phyloP scores from a whole-genome alignment of 2,113 vertebrate species.

The Apteryx owenii region DNA sequence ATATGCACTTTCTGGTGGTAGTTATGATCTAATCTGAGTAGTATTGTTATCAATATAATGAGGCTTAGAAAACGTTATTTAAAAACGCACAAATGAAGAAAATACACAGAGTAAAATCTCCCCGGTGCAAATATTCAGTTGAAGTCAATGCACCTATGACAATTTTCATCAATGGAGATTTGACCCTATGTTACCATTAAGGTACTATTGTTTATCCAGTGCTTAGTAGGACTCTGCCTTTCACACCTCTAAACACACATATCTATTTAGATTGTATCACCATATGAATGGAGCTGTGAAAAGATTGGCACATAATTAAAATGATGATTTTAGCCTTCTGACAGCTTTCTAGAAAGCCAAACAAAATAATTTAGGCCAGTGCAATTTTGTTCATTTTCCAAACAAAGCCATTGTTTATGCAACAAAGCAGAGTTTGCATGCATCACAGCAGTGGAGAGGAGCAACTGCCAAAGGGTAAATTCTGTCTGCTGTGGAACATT shows the following conservation, averaged over 20 bases:
- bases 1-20: background rate
- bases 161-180: background rate
- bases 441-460: background rate
- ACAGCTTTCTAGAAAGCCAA: background rate
- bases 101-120: background rate
- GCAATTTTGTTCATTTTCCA: background rate
- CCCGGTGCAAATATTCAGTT: background rate
- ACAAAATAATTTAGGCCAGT: background rate
- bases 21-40: background rate
- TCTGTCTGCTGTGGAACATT: background rate
- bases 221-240: background rate
- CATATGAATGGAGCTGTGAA: background rate
- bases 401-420: background rate
- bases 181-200: background rate
- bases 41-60: background rate
- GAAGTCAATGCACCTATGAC: background rate
- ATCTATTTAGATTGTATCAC: background rate
- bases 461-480: background rate
- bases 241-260: background rate
- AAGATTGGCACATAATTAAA: background rate
- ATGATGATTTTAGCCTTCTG: background rate
- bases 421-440: background rate
- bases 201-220: background rate
- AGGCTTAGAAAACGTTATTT: background rate
- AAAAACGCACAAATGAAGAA: background rate